Base-by-base conservation (phyloP, 2,888 invertebrate species). In the Hemistola chrysoprasaria region DNA sequence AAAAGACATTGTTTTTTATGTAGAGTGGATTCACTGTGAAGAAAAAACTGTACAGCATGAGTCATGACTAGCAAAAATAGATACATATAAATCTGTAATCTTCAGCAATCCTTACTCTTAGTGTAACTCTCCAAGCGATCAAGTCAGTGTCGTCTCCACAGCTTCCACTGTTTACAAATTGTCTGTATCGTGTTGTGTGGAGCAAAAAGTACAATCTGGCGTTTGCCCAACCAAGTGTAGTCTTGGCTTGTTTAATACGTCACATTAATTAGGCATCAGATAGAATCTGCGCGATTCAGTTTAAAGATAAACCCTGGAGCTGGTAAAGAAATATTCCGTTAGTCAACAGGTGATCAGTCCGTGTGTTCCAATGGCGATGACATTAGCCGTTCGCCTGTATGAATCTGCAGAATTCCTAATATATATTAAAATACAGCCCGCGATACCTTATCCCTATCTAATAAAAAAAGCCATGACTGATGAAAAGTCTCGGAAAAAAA, bases 231-330 rank as follows among this genome's bases (percentile, higher is more conserved):
- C 75, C 71, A 68, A 76, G 75, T 79, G 77, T 76, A 78, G 66
- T 66, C 60, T 66, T 69, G 70, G 75, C 74, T 78, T 74, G 79
- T 81, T 79, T 73, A 70, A 71, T 76, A 74, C 75, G 74, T 82
- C 82, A 76, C 80, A 81, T 85, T 82, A 84, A 83, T 83, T 81
- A 83, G 73, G 71, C 59, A 81, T 79, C 75, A 77, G 79, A 83
- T 82, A 74, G 50, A 71, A 85, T 81, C 78, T 71, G 46, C 47
- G 65, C 64, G 69, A 72, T 65, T 61, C 37, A 21, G 42, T 43
- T 38, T 38, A 43, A 43, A 38, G 45, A 45, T 40, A 45, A 40
- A 37, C 22, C 23, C 23, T 32, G 33, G 38, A 38, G 20, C 34
- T 59, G 44, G 56, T 58, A 55, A 61, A 56, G 54, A 59, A 50